phyloP scores from a whole-genome alignment of 2,113 vertebrate species.

The Dromas ardeola region DNA sequence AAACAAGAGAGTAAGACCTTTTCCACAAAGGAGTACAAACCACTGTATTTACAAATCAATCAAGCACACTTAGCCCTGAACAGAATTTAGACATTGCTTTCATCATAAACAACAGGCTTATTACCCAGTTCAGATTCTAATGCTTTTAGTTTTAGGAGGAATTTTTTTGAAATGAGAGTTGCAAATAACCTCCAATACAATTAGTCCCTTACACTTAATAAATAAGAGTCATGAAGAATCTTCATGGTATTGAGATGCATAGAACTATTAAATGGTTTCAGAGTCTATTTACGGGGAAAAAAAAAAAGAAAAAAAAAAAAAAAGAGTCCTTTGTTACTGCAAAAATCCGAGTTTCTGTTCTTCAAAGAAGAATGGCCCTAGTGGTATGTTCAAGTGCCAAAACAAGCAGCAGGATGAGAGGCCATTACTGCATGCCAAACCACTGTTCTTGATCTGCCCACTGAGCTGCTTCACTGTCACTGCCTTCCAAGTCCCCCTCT shows the following conservation, averaged over 20 bases:
- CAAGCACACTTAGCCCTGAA: background rate
- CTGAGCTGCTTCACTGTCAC: slow-evolving; percentile 96
- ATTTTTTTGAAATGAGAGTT: background rate
- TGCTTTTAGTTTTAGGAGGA: background rate
- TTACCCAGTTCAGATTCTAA: background rate
- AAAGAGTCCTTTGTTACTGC: background rate
- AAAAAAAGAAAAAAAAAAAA: background rate
- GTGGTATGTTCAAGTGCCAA: background rate
- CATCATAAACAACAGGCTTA: background rate
- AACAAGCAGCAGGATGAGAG: background rate
- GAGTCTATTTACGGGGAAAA: background rate
- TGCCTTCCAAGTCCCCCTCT: slow-evolving; percentile 96
- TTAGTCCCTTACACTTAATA: slow-evolving; percentile 3
- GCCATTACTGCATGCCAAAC: slow-evolving; percentile 94
- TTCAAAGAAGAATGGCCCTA: background rate
- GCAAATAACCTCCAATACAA: background rate
- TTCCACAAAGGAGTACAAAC: background rate
- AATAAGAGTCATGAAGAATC: slow-evolving; percentile 24
- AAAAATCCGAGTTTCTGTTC: background rate
- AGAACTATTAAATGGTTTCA: background rate
- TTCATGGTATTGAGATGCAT: background rate
- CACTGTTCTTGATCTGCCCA: slow-evolving; percentile 99
- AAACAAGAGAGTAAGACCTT: background rate
- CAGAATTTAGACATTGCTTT: background rate
- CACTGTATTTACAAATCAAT: background rate